A percentile compares a stretch with the other conserved stretches of the same genome.
phyloP scores from a whole-genome alignment of 2,113 vertebrate genomes.

The Pituophis catenifer region DNA sequence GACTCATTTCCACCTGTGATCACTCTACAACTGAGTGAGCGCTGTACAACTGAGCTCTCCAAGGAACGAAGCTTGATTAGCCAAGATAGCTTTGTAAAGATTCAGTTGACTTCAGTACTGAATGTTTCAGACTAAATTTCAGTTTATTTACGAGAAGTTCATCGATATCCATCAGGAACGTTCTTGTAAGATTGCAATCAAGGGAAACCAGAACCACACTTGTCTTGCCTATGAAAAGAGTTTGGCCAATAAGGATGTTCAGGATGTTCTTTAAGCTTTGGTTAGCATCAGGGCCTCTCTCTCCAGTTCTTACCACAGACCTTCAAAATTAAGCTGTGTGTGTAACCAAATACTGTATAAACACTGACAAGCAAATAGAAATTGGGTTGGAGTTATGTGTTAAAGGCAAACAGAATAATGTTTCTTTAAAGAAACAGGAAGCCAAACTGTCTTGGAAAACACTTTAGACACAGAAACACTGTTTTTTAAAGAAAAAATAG shows the following conservation, averaged over 20 bases:
- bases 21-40: not conserved
- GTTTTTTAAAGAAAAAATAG: conserved; percentile 96
- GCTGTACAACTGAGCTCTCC: not conserved
- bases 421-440: conserved; percentile 30
- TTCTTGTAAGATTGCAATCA: conserved; percentile 12
- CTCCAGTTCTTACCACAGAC: conserved; percentile 46
- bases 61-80: not conserved
- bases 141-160: not conserved
- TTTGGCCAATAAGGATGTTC: conserved; percentile 10
- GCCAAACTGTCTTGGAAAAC: conserved; percentile 34
- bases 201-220: not conserved
- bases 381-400: conserved; percentile 37
- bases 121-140: not conserved
- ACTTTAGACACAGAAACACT: conserved; percentile 58
- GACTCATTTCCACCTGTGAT: not conserved
- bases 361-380: conserved; percentile 49
- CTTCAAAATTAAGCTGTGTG: conserved; percentile 60
- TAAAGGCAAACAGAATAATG: not conserved
- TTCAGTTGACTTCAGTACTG: not conserved
- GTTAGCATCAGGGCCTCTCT: conserved; percentile 43
- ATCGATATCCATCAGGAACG: conserved; percentile 1
- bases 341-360: conserved; percentile 54
- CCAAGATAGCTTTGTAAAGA: not conserved
- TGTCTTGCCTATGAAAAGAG: not conserved
- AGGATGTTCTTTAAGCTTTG: conserved; percentile 32